phyloP scores from a whole-genome alignment of 2,113 vertebrate genomes.

The Halcyon senegalensis region DNA sequence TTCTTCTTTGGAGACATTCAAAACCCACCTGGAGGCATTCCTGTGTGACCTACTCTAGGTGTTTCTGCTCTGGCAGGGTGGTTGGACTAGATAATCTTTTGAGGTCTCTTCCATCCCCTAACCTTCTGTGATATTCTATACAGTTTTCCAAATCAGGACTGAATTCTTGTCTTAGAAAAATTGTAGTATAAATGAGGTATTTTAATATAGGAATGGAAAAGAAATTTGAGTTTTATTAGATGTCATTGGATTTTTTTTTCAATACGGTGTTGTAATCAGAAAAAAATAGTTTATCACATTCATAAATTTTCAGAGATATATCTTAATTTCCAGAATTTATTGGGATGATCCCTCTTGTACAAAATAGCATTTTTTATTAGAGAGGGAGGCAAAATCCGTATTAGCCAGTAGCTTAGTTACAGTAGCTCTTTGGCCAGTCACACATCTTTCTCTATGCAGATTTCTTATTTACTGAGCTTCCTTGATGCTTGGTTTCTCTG shows the following conservation, averaged over 20 bases:
- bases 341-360: neutral
- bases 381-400: neutral
- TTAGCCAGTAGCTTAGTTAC: neutral
- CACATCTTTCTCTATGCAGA: neutral
- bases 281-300: neutral
- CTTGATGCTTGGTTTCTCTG: neutral
- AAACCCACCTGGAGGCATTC: too few relatives aligned
- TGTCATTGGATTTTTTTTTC: neutral
- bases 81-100: too few relatives aligned
- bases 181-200: neutral
- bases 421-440: neutral
- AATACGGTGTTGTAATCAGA: neutral
- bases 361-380: neutral
- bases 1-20: too few relatives aligned
- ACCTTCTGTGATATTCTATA: neutral
- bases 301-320: neutral
- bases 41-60: too few relatives aligned
- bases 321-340: neutral
- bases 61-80: too few relatives aligned
- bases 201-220: neutral
- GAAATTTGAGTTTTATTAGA: neutral
- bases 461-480: neutral
- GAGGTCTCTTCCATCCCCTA: too few relatives aligned
- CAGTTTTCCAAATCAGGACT: neutral
- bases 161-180: neutral